Evolutionary conservation across 1,140 invertebrate species (phyloP).

Genomic region (Aethina tumida): DNA sequence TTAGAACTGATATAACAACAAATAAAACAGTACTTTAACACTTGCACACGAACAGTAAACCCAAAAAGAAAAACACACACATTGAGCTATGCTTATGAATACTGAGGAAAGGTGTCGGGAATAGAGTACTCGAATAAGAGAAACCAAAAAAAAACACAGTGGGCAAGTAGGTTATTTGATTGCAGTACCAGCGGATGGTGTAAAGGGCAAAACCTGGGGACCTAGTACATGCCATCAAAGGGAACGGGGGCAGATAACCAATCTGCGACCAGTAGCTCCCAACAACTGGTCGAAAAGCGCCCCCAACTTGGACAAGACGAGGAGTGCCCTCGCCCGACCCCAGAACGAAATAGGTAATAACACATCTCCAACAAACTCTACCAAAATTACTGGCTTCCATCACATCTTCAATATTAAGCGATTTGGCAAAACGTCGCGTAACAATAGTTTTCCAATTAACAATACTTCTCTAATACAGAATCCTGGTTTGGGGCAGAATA

Average conservation of each 20-base stretch:
- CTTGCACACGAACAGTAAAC: no score
- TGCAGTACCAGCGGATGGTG: slow-evolving; percentile 80
- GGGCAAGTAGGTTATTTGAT: no score
- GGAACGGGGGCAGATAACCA: slow-evolving; percentile 64
- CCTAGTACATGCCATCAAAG: slow-evolving; percentile 86
- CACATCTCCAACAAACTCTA: slow-evolving; percentile 24
- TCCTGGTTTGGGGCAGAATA: slow-evolving; percentile 24
- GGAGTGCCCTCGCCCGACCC: slow-evolving; percentile 38
- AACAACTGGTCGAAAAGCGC: slow-evolving; percentile 50
- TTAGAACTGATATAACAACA: no score
- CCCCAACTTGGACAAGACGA: slow-evolving; percentile 72
- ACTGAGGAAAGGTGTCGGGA: no score
- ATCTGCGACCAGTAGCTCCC: slow-evolving; percentile 34
- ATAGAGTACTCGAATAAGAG: no score
- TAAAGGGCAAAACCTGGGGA: slow-evolving; percentile 96
- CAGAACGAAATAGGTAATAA: slow-evolving; percentile 51
- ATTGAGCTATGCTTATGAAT: no score
- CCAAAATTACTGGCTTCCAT: slow-evolving; percentile 27
- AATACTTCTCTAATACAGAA: slow-evolving; percentile 23
- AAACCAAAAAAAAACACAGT: no score
- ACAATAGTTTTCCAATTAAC: slow-evolving; percentile 31
- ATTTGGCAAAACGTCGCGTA: slow-evolving; percentile 23
- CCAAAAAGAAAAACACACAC: no score
- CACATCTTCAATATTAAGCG: slow-evolving; percentile 28
- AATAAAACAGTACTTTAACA: no score